A percentile compares a stretch with the other conserved stretches of the same genome.
Evolutionary conservation across 2,113 vertebrate species (phyloP).

Genomic region (Galeopterus variegatus): DNA sequence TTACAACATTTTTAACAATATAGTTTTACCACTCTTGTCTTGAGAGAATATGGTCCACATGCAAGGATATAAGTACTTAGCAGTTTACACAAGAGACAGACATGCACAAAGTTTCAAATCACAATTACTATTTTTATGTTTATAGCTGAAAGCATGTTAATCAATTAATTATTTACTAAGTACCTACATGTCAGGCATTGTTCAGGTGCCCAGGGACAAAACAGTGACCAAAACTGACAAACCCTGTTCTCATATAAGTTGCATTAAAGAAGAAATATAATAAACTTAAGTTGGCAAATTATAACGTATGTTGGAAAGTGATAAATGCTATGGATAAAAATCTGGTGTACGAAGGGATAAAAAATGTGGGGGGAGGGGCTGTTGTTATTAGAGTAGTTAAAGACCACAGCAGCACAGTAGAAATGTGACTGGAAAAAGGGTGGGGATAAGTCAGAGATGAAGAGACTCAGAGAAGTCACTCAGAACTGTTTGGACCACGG

Average conservation of each 20-base stretch:
- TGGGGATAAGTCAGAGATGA: neutral
- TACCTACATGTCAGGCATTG: neutral
- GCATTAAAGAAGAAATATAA: conserved; percentile 37
- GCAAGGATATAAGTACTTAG: neutral
- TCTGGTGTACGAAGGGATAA: neutral
- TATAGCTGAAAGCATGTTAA: conserved; percentile 45
- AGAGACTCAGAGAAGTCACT: neutral
- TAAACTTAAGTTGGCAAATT: conserved; percentile 44
- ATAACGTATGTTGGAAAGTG: conserved; percentile 27
- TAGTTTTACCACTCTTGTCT: neutral
- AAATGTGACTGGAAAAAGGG: neutral
- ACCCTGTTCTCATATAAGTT: neutral
- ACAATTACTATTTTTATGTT: conserved; percentile 40
- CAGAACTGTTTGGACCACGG: neutral
- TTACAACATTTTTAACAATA: neutral
- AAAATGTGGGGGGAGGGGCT: neutral
- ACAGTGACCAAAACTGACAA: conserved; percentile 46
- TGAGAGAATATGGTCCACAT: neutral
- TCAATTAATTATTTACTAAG: conserved; percentile 1
- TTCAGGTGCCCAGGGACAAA: conserved; percentile 38
- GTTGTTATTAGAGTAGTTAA: neutral
- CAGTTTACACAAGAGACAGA: conserved; percentile 45
- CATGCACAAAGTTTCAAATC: neutral
- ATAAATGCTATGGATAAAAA: conserved; percentile 25
- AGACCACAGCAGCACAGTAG: neutral